Evolutionary conservation across 2,113 vertebrate species (phyloP), one percentile per base, ranked within the genome.

Genomic region (Ceuthmochares aereus): DNA sequence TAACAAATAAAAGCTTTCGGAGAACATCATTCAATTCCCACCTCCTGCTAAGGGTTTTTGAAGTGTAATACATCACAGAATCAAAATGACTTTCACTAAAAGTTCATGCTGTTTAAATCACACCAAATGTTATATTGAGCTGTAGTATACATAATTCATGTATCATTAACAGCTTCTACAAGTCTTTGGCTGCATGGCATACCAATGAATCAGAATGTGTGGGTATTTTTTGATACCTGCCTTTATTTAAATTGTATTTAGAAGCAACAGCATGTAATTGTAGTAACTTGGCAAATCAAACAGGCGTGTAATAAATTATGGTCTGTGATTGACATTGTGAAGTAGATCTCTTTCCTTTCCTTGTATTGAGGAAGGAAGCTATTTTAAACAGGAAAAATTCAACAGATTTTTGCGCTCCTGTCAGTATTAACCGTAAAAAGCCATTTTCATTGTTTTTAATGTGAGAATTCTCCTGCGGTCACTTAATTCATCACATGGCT

Each of bases 141-240:
- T 93, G 95, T 77, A 72, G 90, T 92, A 98, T 98, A 84, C 97
- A 98, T 98, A 98, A 98, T 98, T 98, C 97, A 97, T 96, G 93
- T 97, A 95, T 98, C 97, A 97, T 97, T 98, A 97, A 96, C 77
- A 92, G 95, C 94, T 89, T 87, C 96, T 97, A 93, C 96, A 78
- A 94, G 88, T 93, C 87, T 75, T 66, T 36, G 86, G 90, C 93
- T 84, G 91, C 90, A 58, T 56, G 64, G 97, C 97, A 98, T 98
- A 95, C 93, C 96, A 97, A 98, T 98, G 97, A 97, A 95, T 94
- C 93, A 87, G 63, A 81, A 45, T 20, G 60, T 81, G 79, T 42
- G 60, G 56, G 56, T 63, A 80, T 82, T 96, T 95, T 92, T 67
- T 76, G 70, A 88, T 93, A 81, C 72, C 84, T 95, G 80, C 79